Percentiles rank a stretch among this genome's conserved stretches.
phyloP scores from a whole-genome alignment of 2,888 invertebrate genomes.

The Dynastes maya region DNA sequence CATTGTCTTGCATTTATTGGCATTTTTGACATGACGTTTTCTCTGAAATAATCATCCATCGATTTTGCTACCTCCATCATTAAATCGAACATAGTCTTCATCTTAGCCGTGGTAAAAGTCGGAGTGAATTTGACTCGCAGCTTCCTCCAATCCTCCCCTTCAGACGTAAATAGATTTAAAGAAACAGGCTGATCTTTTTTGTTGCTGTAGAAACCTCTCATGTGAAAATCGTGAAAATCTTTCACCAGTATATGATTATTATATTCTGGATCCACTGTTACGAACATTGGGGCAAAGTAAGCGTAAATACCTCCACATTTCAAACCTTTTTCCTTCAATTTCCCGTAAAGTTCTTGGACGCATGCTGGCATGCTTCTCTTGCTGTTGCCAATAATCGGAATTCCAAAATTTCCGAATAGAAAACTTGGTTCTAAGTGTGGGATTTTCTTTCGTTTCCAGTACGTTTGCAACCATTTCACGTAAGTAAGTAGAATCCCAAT shows the following conservation, averaged over 20 bases:
- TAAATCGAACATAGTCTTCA: constrained; percentile 74
- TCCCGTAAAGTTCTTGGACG: constrained; percentile 22
- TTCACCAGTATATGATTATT: constrained; percentile 38
- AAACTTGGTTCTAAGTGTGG: constrained; percentile 36
- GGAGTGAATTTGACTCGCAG: constrained; percentile 39
- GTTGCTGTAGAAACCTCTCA: constrained; percentile 37
- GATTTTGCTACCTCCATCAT: constrained; percentile 24
- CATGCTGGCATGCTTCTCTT: constrained; percentile 15
- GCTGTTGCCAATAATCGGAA: constrained; percentile 2
- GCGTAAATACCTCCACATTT: constrained; percentile 48
- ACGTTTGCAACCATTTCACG: constrained; percentile 49
- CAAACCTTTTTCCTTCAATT: constrained; percentile 29
- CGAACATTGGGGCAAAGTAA: constrained; percentile 22
- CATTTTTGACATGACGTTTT: constrained; percentile 68
- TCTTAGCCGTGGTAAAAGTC: constrained; percentile 74
- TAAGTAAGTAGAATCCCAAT: background rate
- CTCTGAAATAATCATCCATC: constrained; percentile 1
- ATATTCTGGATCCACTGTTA: constrained; percentile 43
- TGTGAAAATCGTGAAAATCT: constrained; percentile 39
- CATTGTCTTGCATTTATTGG: constrained; percentile 34
- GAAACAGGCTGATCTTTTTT: constrained; percentile 44
- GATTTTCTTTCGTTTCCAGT: constrained; percentile 44
- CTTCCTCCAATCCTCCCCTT: constrained; percentile 36
- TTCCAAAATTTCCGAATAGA: constrained; percentile 46
- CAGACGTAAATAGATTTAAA: constrained; percentile 26